Evolutionary conservation across 92 coral and sea anemone species (phyloP).

Genomic region (Diadumene lineata): DNA sequence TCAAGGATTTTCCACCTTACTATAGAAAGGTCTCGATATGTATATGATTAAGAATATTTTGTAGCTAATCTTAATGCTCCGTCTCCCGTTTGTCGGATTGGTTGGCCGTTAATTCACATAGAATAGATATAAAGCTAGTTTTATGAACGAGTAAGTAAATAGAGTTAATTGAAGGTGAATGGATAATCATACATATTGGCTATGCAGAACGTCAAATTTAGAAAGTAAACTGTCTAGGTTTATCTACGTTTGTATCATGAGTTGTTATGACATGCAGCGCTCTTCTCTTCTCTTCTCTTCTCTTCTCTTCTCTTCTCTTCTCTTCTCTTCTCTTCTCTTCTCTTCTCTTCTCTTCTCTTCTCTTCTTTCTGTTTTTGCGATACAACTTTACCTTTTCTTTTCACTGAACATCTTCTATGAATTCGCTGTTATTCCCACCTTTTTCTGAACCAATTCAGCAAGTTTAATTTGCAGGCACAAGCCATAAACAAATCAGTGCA

Average conservation of each 20-base stretch:
- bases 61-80: neutral
- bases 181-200: too few species aligned
- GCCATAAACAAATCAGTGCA: too few species aligned
- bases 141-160: neutral
- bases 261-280: too few species aligned
- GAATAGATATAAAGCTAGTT: neutral
- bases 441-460: too few species aligned
- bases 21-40: neutral
- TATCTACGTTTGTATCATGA: too few species aligned
- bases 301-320: conserved; percentile 9
- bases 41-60: neutral
- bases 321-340: neutral
- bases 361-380: neutral
- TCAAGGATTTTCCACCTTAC: neutral
- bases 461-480: too few species aligned
- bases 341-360: conserved; percentile 6
- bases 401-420: neutral
- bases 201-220: too few species aligned
- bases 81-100: neutral
- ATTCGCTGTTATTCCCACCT: too few species aligned
- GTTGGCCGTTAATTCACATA: neutral
- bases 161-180: neutral
- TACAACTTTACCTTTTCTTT: conserved; percentile 4
- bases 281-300: conserved; percentile 10
- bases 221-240: too few species aligned